phyloP scores from a whole-genome alignment of 1,140 invertebrate species.

The Lamellibrachia luymesi region DNA sequence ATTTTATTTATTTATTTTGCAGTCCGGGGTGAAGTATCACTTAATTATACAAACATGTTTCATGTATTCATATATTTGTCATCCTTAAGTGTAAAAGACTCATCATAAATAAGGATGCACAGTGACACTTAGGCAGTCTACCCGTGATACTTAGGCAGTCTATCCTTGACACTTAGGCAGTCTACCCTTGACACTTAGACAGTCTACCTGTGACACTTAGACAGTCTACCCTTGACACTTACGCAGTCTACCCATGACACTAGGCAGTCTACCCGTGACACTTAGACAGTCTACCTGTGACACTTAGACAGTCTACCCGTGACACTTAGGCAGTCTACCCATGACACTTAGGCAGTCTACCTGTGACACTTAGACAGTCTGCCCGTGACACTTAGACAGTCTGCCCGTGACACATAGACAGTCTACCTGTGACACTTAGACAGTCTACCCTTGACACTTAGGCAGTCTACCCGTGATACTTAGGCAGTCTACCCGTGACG shows the following conservation, averaged over 20 bases:
- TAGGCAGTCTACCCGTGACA: not conserved
- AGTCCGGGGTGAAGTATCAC: too few relatives aligned
- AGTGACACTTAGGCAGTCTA: not conserved
- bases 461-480: not conserved
- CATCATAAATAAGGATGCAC: not conserved
- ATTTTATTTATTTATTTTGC: too few relatives aligned
- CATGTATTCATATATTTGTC: not conserved
- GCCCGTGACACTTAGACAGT: not conserved
- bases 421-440: not conserved
- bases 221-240: not conserved
- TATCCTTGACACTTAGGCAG: not conserved
- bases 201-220: not conserved
- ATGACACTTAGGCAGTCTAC: not conserved
- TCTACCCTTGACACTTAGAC: not conserved
- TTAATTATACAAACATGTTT: not conserved
- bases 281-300: not conserved
- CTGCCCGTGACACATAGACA: not conserved
- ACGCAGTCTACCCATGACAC: not conserved
- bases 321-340: too few relatives aligned
- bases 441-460: not conserved
- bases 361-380: too few relatives aligned
- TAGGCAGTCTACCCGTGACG: not conserved
- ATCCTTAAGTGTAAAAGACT: not conserved
- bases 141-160: not conserved
- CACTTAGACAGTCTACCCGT: not conserved